Evolutionary conservation across 2,113 vertebrate species (phyloP).

Genomic region (Tragelaphus imberbis): DNA sequence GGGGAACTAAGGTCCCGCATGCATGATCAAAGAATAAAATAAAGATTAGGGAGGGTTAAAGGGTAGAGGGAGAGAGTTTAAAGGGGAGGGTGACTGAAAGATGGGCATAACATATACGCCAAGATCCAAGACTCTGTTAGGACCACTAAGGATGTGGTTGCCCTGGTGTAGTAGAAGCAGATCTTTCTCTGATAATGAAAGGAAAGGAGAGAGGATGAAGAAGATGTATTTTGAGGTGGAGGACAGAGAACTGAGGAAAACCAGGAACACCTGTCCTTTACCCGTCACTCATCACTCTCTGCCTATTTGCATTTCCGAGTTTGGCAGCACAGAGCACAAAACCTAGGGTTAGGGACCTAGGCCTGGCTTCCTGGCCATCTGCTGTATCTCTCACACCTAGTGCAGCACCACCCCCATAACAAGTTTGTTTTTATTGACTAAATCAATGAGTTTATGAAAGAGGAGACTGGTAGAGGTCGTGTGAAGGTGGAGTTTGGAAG

Average conservation of each 20-base stretch:
- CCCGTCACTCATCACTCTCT: neutral
- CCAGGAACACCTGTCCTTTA: neutral
- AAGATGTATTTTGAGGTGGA: neutral
- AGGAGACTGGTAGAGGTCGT: neutral
- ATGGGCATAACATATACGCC: neutral
- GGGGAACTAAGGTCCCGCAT: neutral
- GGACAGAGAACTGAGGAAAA: neutral
- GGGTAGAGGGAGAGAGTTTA: neutral
- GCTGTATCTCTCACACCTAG: neutral
- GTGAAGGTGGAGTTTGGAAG: neutral
- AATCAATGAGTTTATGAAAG: neutral
- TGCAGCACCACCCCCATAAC: too few relatives aligned
- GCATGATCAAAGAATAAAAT: neutral
- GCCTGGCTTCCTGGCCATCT: neutral
- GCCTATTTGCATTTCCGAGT: neutral
- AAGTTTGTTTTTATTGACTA: neutral
- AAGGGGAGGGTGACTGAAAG: neutral
- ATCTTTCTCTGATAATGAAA: neutral
- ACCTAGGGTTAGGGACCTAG: too few relatives aligned
- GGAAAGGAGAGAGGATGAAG: neutral
- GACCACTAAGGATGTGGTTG: neutral
- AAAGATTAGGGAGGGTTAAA: neutral
- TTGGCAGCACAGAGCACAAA: neutral
- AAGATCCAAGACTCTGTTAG: neutral
- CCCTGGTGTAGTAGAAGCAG: neutral